phyloP scores from a whole-genome alignment of 1,140 invertebrate genomes.

The Hydropsyche tenuis region DNA sequence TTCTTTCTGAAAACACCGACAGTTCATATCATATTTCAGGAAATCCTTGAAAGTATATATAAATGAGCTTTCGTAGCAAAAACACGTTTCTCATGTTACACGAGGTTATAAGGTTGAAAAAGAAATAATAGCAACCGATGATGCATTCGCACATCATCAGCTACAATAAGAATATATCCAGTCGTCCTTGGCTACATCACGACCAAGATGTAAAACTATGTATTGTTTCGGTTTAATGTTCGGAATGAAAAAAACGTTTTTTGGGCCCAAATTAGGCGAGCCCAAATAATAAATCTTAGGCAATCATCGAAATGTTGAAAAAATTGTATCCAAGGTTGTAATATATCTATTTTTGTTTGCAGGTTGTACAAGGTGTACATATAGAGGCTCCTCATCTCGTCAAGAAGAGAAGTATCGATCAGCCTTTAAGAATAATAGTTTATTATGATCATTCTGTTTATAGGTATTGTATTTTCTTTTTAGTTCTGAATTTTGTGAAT shows the following conservation, averaged over 20 bases:
- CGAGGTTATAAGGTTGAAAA: neutral
- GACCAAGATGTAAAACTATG: neutral
- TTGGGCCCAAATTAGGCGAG: too few species aligned
- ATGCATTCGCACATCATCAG: slow-evolving; percentile 22
- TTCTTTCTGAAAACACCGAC: too few species aligned
- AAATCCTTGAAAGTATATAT: neutral
- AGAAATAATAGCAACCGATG: neutral
- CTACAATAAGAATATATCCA: neutral
- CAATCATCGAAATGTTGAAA: neutral
- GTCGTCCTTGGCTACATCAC: slow-evolving; percentile 17
- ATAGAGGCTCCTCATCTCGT: slow-evolving; percentile 75
- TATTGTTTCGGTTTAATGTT: slow-evolving; percentile 6
- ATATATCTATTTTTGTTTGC: slow-evolving; percentile 44
- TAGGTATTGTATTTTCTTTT: slow-evolving; percentile 64
- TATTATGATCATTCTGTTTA: slow-evolving; percentile 90
- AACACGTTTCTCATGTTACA: neutral
- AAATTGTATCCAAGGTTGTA: neutral
- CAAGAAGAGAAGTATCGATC: slow-evolving; percentile 82
- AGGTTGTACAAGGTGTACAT: slow-evolving; percentile 86
- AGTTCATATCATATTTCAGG: too few species aligned
- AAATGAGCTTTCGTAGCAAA: slow-evolving; percentile 1
- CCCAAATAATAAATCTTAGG: neutral
- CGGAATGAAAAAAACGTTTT: too few species aligned
- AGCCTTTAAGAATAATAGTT: slow-evolving; percentile 86
- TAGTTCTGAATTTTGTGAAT: neutral